These are phyloP conservation scores for Ichneumon xanthorius DNA, from an alignment of 2,888 invertebrate species.

Conservation along the genomic window DNA sequence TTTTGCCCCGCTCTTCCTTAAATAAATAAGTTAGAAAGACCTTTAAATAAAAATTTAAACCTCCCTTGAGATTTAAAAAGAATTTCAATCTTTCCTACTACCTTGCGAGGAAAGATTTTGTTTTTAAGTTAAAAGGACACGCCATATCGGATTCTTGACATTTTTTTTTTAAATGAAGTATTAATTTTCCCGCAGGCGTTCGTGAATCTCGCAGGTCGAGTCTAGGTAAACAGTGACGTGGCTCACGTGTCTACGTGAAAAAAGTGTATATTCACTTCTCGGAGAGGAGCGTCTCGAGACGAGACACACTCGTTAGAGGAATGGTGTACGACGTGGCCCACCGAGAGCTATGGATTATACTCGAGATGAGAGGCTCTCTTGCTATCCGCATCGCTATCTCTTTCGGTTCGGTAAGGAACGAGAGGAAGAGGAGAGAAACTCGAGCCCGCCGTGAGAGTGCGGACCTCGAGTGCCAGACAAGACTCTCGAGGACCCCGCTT, in stretches of 20 bases:
- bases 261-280: slow-evolving; percentile 42
- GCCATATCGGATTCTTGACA: neutral
- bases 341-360: slow-evolving; percentile 29
- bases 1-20: too few species aligned
- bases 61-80: neutral
- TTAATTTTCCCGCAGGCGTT: slow-evolving; percentile 16
- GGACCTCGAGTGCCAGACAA: slow-evolving; percentile 60
- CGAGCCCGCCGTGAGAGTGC: slow-evolving; percentile 51
- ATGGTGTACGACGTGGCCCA: slow-evolving; percentile 10
- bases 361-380: slow-evolving; percentile 44
- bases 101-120: neutral
- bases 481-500: slow-evolving; percentile 61
- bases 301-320: slow-evolving; percentile 64
- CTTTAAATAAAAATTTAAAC: neutral
- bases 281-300: slow-evolving; percentile 59
- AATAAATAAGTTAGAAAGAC: neutral
- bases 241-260: slow-evolving; percentile 42
- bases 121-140: neutral
- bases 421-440: slow-evolving; percentile 33
- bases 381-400: slow-evolving; percentile 6
- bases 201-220: slow-evolving; percentile 1
- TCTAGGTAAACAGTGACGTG: slow-evolving; percentile 63
- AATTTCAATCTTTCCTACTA: neutral
- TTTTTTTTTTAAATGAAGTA: neutral
- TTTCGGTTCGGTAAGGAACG: slow-evolving; percentile 26